Base-by-base conservation (phyloP, 2,888 invertebrate genomes). In the Drosophila testacea region DNA sequence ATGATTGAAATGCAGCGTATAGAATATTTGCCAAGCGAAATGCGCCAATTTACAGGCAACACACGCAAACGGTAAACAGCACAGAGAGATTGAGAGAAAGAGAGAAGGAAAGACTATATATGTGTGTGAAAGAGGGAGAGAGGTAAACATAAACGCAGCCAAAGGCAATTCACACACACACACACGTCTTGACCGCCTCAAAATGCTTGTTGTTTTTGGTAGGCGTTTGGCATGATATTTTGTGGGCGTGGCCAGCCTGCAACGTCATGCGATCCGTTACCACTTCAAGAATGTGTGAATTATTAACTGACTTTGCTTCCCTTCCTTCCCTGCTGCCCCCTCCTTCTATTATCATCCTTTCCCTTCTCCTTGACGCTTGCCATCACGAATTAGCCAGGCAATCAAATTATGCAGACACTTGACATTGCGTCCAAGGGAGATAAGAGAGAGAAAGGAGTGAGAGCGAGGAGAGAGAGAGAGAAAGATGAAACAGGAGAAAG, bases 1-100 rank as follows among this genome's bases (percentile, higher is more conserved):
- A 81, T 81, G 71, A 81, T 79, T 79, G 79, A 79, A 81, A 79
- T 79, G 81, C 79, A 81, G 71, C 78, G 71, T 65, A 69, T 78
- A 59, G 69, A 81, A 74, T 81, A 65, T 73, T 74, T 69, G 65
- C 51, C 73, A 68, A 68, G 68, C 64, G 65, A 77, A 81, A 75
- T 79, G 57, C 73, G 69, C 65, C 79, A 75, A 82, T 82, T 82
- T 76, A 73, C 73, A 81, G 82, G 76, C 79, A 73, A 48, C 67
- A 76, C 79, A 80, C 82, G 79, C 69, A 61, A 52, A 52, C 62
- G 64, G 60, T 59, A 52, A 74, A 81, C 75, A 69, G 55, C 22
- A 59, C 54, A 22, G 38, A 66, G 44, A 63, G 34, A 41, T 16
- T 16, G 34, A 55, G 1, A 36, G 30, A 44, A 9, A 48, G 6